Base-by-base conservation (phyloP, 2,797 vertebrate genomes). In the Xiphorhynchus erythropygius region DNA sequence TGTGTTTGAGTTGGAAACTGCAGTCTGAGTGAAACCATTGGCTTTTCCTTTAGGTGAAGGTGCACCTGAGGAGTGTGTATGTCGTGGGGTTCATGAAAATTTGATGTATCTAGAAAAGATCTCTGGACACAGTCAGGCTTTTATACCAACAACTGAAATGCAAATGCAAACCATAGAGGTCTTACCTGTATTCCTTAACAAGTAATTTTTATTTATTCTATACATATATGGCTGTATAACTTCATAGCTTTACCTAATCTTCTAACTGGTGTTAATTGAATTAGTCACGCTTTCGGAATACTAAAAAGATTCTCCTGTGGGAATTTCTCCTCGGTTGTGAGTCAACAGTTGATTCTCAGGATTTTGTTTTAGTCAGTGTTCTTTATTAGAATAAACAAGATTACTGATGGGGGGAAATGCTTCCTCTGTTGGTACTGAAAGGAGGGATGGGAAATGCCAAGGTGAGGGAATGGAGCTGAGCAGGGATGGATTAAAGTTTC, bases 221-320 rank as follows among this genome's bases (percentile, higher is more conserved):
- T 49, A 44, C 44, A 10, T 56, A 17, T 25, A 59, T 9, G 35
- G 57, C 57, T 71, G n/a, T 71, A 16, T 50, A 93, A 76, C 69
- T 89, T 32, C 0, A 1, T 50, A 39, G 88, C 60, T 89, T 83
- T 80, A 63, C 75, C 32, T 89, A 79, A 84, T 84, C 77, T 56
- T 25, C 68, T 85, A 68, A n/a, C 75, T 79, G 84, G 47, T 93
- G 89, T 90, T 96, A 93, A 96, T 92, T 95, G 88, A 95, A 93
- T 96, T 90, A 94, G 71, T 67, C 46, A 68, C 21, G 65, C 81
- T 77, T 28, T 17, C 7, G 41, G 86, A 93, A 67, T 76, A 37
- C 68, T 77, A 9, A 92, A 87, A 74, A 74, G 64, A 39, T 64
- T 89, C 68, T 53, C 90, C 81, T 19, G 1, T 80, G 89, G 96